phyloP scores from a whole-genome alignment of 1,140 invertebrate species.

The Eubasilissa regina region DNA sequence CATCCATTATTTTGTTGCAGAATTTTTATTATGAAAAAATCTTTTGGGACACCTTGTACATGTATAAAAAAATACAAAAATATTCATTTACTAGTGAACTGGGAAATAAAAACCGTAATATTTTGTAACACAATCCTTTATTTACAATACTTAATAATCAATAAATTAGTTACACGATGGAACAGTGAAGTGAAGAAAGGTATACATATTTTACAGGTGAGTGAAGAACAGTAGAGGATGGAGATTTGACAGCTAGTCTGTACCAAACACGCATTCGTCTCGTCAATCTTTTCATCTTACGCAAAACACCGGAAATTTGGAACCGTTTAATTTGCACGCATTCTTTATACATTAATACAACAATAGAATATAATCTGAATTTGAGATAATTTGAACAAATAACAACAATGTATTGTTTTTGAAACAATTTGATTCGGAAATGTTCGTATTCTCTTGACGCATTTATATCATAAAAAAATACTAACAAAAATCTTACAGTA shows the following conservation, averaged over 20 bases:
- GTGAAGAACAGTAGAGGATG: constrained; percentile 21
- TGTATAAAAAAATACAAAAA: too few relatives aligned
- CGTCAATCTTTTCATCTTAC: not conserved
- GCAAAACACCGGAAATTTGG: not conserved
- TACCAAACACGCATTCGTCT: constrained; percentile 21
- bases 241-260: constrained; percentile 27
- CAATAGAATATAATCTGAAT: constrained; percentile 13
- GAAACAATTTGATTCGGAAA: not conserved
- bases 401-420: not conserved
- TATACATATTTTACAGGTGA: constrained; percentile 37
- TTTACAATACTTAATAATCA: not conserved
- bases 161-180: too few relatives aligned
- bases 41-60: too few relatives aligned
- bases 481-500: too few relatives aligned
- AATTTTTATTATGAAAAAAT: too few relatives aligned
- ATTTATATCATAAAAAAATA: too few relatives aligned
- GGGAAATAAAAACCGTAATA: not conserved
- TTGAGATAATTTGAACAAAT: not conserved
- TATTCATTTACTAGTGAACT: too few relatives aligned
- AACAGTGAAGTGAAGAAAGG: constrained; percentile 31
- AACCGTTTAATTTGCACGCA: not conserved
- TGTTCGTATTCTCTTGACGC: too few relatives aligned
- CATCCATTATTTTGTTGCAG: too few relatives aligned
- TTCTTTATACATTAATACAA: constrained; percentile 13
- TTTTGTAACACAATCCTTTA: constrained; percentile 37